Base-by-base conservation (phyloP, 1,140 invertebrate species). In the Oncopeltus fasciatus region DNA sequence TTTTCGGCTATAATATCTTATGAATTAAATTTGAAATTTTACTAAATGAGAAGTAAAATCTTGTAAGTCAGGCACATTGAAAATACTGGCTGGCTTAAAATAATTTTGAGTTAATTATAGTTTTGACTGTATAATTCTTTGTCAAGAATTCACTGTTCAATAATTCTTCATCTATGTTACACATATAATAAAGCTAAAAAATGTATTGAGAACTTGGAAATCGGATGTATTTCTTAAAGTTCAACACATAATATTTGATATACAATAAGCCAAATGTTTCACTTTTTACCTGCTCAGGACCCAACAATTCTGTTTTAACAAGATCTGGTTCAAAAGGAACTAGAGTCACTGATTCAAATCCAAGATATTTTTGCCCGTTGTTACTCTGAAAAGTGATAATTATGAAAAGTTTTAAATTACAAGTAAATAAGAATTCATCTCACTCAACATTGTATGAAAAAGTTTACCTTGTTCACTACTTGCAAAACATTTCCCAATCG, bases 321-420 rank as follows among this genome's bases (percentile, higher is more conserved):
- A 99, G 75, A 72, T 93, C 95, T 0, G 82, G 85, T 73, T 97
- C 92, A 69, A 91, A 95, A 2, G 95, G 95, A 4, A 98, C 86
- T 31, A 95, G 74, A 11, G 93, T 96, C 0, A 94, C 61, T 11
- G 59, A 8, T 3, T 62, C 47, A 57, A 68, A 66, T 0, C 31
- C 59, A 18, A 66, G 47, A 28, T 49, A 66, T 26, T 53, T 28
- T 18, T 33, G 33, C 27, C 38, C 51, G 31, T 44, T 44, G 14
- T 64, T 38, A 51, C 29, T 65, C 63, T 66, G 51, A 26, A 65
- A 61, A 28, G 1, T 51, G 31, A 8, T 38, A 38, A 8, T 38
- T 38, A 8, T 38, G 5, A 14, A 38, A 38, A 38, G 14, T 38
- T 38, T 8, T 38, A 38, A 8, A 8, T 38, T 38, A 38, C 31